Evolutionary conservation across 2,113 vertebrate species (phyloP), one percentile per base, ranked within the genome.

Genomic region (Oxyura jamaicensis): DNA sequence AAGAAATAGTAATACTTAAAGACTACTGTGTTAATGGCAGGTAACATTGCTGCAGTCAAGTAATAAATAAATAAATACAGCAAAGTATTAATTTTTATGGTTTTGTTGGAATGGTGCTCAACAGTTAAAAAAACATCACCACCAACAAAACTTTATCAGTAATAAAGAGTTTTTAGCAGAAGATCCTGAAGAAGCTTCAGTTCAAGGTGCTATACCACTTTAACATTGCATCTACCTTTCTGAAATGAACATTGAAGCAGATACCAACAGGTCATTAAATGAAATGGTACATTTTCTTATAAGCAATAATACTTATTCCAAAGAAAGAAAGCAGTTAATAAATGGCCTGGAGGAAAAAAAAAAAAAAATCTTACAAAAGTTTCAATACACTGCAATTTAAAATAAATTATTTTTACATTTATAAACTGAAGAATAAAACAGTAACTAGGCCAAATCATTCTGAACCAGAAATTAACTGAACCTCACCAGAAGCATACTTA

Each of bases 61-160:
- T 96, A 97, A 98, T 97, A 98, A 98, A 98, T 98, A 98, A 98
- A 98, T 98, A 98, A 97, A 97, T 97, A 97, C 88, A 94, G 84
- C 90, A 96, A 89, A 94, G 71, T 84, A 89, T 97, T 97, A 69
- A 90, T 91, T 86, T 96, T 76, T 53, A 88, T 44, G 67, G 79
- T 81, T 92, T 84, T 84, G 91, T 83, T 92, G 59, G 83, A 95
- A 76, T 83, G 63, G 33, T 88, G 44, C 79, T 97, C 72, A 78
- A 94, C 33, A 73, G 52, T 56, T 83, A 85, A 94, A 83, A 66
- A 42, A 96, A 65, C 10, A 86, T 14, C 23, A 18, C 25, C 23
- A 8, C 17, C 21, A 68, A 46, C 65, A 68, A n/a, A 42, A 36
- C 4, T 23, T 96, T 93, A 73, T 91, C 76, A 58, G 85, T 93